These are phyloP conservation scores for Oryzias dopingdopingensis DNA, from an alignment of 2,797 vertebrate genomes.

Conservation along the genomic window DNA sequence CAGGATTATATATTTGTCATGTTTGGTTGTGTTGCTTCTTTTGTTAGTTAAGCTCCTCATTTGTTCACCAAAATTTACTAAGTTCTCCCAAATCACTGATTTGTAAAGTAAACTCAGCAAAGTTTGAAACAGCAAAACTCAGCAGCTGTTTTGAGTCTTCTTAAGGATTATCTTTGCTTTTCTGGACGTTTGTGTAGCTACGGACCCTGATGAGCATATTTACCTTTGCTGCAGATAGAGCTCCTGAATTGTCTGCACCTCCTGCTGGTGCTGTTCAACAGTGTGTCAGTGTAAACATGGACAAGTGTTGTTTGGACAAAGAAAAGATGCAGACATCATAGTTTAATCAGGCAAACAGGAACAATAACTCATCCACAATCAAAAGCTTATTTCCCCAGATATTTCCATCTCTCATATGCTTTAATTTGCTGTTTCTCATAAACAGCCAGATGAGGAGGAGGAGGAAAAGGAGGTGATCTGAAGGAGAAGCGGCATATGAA, in stretches of 20 bases:
- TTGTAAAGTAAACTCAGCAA: background rate
- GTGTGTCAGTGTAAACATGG: slow-evolving; percentile 3
- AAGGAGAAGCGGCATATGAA: slow-evolving; percentile 17
- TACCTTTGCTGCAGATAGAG: background rate
- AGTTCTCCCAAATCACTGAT: background rate
- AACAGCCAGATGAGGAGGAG: slow-evolving; percentile 22
- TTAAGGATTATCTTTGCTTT: background rate
- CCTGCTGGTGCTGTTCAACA: slow-evolving; percentile 2
- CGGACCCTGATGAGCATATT: background rate
- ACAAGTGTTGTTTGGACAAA: background rate
- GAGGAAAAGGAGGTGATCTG: slow-evolving; percentile 12
- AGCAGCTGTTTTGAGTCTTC: background rate
- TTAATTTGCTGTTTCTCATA: slow-evolving; percentile 54
- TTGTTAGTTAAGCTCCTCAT: no score
- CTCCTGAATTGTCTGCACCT: background rate
- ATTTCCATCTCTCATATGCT: slow-evolving; percentile 25
- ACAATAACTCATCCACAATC: slow-evolving; percentile 37
- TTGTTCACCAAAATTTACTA: background rate
- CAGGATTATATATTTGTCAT: no score
- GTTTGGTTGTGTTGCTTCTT: no score
- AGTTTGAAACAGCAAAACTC: background rate
- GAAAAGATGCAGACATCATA: slow-evolving; percentile 26
- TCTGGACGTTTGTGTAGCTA: background rate
- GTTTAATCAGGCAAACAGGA: slow-evolving; percentile 42
- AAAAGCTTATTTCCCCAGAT: slow-evolving; percentile 55